Conservation (phyloP, 2,797 vertebrate genomes). For the Peromyscus nudipes region DNA sequence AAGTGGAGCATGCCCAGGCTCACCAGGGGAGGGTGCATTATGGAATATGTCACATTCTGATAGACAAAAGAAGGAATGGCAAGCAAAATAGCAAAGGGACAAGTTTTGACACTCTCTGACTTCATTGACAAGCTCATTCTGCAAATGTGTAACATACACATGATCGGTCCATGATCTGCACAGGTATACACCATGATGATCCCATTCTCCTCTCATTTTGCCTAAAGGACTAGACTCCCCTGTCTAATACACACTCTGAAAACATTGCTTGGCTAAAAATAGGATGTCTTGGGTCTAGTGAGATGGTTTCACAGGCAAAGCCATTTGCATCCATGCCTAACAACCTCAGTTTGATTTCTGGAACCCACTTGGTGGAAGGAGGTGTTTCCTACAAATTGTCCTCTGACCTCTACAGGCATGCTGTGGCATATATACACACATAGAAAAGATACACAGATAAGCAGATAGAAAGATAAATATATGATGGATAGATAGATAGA, state of each 20-base stretch:
- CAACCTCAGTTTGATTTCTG: not conserved
- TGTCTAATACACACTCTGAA: constrained; percentile 18
- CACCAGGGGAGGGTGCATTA: not conserved
- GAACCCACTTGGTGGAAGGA: not conserved
- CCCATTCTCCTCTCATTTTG: not conserved
- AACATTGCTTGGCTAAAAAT: not conserved
- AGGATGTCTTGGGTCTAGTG: constrained; percentile 19
- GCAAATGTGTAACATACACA: not conserved
- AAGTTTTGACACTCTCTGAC: not conserved
- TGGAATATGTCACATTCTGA: not conserved
- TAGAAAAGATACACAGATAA: not conserved
- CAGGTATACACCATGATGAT: not conserved
- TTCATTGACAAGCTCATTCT: not conserved
- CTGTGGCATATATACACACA: not conserved
- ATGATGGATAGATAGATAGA: not conserved
- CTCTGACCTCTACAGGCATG: not conserved
- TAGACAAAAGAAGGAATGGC: not conserved
- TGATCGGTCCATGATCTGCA: not conserved
- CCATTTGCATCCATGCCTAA: not conserved
- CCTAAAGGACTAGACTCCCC: not conserved
- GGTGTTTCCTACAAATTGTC: not conserved
- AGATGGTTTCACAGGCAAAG: not conserved
- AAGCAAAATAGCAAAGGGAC: not conserved
- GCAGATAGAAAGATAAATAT: not conserved
- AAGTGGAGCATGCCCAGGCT: not conserved